These are phyloP conservation scores for Abrostola triplasia DNA, from an alignment of 2,888 invertebrate species.

Conservation along the genomic window DNA sequence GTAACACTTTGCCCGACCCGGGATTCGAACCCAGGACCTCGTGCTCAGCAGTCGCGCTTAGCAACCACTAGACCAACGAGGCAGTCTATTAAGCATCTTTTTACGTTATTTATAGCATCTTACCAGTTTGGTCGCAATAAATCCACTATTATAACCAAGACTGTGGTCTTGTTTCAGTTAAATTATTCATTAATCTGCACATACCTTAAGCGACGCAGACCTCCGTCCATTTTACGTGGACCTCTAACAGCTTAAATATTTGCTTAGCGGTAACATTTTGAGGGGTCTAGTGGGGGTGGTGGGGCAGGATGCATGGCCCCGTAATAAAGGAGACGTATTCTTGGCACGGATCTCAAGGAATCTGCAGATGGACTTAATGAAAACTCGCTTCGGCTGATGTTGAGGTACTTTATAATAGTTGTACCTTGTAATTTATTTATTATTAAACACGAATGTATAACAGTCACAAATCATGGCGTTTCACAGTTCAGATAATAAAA, in stretches of 20 bases:
- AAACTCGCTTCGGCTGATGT: slow-evolving; percentile 22
- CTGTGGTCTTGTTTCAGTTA: slow-evolving; percentile 48
- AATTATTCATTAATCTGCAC: slow-evolving; percentile 53
- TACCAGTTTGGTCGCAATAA: slow-evolving; percentile 13
- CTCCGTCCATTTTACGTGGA: slow-evolving; percentile 16
- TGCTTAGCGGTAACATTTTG: not conserved
- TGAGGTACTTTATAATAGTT: slow-evolving; percentile 16
- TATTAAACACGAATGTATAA: not conserved
- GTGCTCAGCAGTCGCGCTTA: not conserved
- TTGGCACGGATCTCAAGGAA: slow-evolving; percentile 53
- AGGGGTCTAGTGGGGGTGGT: slow-evolving; percentile 13
- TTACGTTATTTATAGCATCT: no score
- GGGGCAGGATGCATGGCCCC: slow-evolving; percentile 19
- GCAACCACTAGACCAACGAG: no score
- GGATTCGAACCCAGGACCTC: not conserved
- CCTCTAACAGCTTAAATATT: not conserved
- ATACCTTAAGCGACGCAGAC: slow-evolving; percentile 34
- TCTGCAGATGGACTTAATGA: slow-evolving; percentile 51
- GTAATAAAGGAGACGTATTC: slow-evolving; percentile 57
- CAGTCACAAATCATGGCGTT: no score
- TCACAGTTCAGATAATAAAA: no score
- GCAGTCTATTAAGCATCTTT: no score
- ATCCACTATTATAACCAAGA: slow-evolving; percentile 37
- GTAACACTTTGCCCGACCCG: no score
- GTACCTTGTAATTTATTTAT: not conserved